Conservation (phyloP, 2,113 vertebrate species). For the Pachyramphus minor region DNA sequence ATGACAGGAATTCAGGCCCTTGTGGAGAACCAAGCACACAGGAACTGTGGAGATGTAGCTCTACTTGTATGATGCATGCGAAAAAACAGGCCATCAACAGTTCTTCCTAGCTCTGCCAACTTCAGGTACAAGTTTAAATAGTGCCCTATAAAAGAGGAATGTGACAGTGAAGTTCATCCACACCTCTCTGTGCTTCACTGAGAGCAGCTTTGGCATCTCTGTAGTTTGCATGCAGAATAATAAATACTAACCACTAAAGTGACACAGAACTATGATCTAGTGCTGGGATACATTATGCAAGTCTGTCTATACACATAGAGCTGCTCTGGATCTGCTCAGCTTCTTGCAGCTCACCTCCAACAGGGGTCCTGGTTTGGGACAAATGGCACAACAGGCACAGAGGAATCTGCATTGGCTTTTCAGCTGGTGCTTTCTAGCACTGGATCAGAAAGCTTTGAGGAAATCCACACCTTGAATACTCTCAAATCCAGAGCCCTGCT, state of each 20-base stretch:
- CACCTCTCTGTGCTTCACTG: neutral
- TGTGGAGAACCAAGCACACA: neutral
- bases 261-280: neutral
- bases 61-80: neutral
- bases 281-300: accelerated
- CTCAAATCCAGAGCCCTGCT: neutral
- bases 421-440: neutral
- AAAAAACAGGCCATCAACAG: neutral
- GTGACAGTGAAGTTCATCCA: neutral
- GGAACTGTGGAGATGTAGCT: neutral
- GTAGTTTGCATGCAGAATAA: neutral
- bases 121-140: neutral
- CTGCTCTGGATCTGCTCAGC: neutral
- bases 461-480: neutral
- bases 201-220: neutral
- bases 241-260: neutral
- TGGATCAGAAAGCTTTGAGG: neutral
- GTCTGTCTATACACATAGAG: accelerated
- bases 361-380: neutral
- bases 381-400: neutral
- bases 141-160: neutral
- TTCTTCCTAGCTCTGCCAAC: neutral
- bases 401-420: neutral
- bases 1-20: neutral
- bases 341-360: neutral